Evolutionary conservation across 2,113 vertebrate genomes (phyloP).

Genomic region (Lophura nycthemera): DNA sequence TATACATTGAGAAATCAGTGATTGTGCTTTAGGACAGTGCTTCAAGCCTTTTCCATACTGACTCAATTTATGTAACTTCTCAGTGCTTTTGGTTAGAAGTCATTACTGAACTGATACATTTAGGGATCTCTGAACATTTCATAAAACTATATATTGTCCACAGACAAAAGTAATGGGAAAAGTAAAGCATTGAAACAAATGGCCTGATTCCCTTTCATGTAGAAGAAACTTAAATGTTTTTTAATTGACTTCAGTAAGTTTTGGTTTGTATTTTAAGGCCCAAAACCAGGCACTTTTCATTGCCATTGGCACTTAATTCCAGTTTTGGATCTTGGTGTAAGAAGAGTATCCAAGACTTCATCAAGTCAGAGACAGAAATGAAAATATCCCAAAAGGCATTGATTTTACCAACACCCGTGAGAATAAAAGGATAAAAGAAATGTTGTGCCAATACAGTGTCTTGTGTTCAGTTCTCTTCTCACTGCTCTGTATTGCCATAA

Average conservation of each 20-base stretch:
- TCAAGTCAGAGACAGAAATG: not conserved
- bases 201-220: not conserved
- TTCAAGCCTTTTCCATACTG: not conserved
- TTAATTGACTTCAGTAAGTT: not conserved
- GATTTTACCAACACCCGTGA: not conserved
- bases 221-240: not conserved
- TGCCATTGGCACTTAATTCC: not conserved
- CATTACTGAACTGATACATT: not conserved
- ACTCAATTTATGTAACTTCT: accelerated
- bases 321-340: not conserved
- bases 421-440: not conserved
- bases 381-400: not conserved
- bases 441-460: not conserved
- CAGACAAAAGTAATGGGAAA: not conserved
- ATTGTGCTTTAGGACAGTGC: not conserved
- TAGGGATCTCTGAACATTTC: not conserved
- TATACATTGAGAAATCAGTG: not conserved
- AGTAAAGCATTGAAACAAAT: not conserved
- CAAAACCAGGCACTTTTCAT: not conserved
- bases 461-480: not conserved
- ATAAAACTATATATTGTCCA: not conserved
- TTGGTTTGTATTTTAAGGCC: not conserved
- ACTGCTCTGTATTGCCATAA: not conserved
- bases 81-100: not conserved
- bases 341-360: not conserved